A percentile compares a stretch with the other conserved stretches of the same genome.
Conservation (phyloP, 2,797 vertebrate species). For the Platyrinchus mystaceus region DNA sequence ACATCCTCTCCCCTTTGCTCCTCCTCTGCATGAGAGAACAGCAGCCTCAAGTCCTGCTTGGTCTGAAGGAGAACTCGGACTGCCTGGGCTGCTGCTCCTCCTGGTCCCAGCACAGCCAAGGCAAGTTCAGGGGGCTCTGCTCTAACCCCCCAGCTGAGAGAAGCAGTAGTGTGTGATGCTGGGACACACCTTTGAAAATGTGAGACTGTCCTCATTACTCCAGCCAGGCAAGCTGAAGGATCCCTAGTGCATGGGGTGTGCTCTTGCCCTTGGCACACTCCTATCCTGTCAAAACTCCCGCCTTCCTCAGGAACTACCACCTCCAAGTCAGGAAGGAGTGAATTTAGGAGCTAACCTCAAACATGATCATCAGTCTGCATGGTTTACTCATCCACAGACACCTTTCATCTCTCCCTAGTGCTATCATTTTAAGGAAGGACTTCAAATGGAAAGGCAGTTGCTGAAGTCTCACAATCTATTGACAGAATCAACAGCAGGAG, state of each 20-base stretch:
- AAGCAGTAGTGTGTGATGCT: not conserved
- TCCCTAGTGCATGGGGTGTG: not conserved
- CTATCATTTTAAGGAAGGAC: slow-evolving; percentile 40
- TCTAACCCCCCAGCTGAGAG: not conserved
- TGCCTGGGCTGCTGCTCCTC: not conserved
- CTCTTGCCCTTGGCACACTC: accelerated
- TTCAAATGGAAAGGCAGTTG: slow-evolving; percentile 43
- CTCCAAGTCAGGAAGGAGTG: not conserved
- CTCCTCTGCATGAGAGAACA: not conserved
- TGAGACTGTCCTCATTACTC: not conserved
- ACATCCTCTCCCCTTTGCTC: not conserved
- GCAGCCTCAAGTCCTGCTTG: not conserved
- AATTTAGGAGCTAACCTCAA: not conserved
- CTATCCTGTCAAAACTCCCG: not conserved
- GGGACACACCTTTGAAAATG: not conserved
- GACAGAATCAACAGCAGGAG: slow-evolving; percentile 71
- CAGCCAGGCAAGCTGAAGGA: not conserved
- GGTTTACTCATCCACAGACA: not conserved
- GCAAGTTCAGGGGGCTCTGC: not conserved
- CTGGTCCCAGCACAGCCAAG: not conserved
- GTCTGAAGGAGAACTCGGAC: not conserved
- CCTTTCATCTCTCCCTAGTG: not conserved
- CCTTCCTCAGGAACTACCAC: not conserved
- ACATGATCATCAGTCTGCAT: not conserved
- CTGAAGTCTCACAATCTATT: slow-evolving; percentile 61